Conservation (phyloP, 2,113 vertebrate species). For the Salvelinus namaycush region DNA sequence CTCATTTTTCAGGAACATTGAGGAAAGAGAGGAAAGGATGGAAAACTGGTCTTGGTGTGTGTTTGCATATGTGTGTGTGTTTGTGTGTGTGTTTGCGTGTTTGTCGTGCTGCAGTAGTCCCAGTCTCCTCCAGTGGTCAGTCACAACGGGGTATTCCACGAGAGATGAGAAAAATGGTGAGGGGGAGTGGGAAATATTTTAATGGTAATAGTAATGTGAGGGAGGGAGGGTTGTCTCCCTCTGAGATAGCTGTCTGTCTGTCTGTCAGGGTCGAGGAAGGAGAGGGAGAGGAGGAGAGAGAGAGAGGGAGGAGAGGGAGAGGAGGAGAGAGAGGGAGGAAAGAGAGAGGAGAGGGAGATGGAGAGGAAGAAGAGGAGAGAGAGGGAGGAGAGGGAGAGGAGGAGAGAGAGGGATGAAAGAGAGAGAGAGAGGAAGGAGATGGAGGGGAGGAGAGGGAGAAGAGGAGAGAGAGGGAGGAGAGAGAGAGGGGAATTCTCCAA, state of each 20-base stretch:
- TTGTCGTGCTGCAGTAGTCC: too few species aligned
- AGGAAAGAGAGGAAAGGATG: background rate
- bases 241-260: too few species aligned
- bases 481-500: conserved; percentile 32
- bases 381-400: conserved; percentile 14
- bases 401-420: background rate
- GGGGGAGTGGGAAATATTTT: too few species aligned
- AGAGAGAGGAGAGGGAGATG: background rate
- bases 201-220: too few species aligned
- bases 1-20: conserved; percentile 35
- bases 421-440: conserved; percentile 37
- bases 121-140: too few species aligned
- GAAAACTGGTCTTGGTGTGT: background rate
- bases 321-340: too few species aligned
- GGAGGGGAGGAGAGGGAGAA: conserved; percentile 41
- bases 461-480: background rate
- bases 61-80: background rate
- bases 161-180: too few species aligned
- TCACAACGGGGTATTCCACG: too few species aligned
- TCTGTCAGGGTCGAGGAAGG: conserved; percentile 10
- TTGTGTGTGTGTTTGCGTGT: background rate
- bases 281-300: conserved; percentile 23
- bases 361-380: too few species aligned
- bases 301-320: conserved; percentile 15
- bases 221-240: too few species aligned